Evolutionary conservation across 2,888 invertebrate genomes (phyloP).

Genomic region (Macrosoma leucophasiata): DNA sequence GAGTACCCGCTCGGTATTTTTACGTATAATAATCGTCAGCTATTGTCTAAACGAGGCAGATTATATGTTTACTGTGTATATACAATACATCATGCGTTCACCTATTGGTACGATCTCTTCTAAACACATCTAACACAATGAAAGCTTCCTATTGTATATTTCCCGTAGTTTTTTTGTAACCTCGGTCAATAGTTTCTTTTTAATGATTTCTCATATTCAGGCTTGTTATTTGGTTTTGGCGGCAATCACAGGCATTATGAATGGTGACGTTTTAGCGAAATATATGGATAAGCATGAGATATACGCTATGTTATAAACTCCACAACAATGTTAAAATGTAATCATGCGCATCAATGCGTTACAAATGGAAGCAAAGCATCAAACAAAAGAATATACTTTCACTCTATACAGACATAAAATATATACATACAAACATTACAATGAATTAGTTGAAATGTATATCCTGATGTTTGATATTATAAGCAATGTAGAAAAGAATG

Average conservation of each 20-base stretch:
- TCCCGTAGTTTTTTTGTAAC: constrained; percentile 11
- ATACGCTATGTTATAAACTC: constrained; percentile 9
- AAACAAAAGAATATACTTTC: constrained; percentile 19
- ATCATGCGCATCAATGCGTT: constrained; percentile 26
- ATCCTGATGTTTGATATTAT: constrained; percentile 17
- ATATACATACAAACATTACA: no score
- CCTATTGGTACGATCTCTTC: constrained; percentile 40
- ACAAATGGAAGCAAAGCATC: constrained; percentile 26
- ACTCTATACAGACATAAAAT: not conserved
- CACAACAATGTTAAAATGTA: constrained; percentile 14
- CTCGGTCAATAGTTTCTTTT: constrained; percentile 6
- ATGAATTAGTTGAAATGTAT: no score
- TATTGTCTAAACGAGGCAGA: constrained; percentile 50
- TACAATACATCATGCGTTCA: constrained; percentile 55
- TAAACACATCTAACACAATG: constrained; percentile 43
- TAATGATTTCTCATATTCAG: constrained; percentile 4
- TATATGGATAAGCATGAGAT: constrained; percentile 16
- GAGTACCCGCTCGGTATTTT: constrained; percentile 23
- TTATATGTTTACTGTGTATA: constrained; percentile 42
- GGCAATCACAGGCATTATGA: constrained; percentile 7
- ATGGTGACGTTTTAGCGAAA: constrained; percentile 13
- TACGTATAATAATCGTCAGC: constrained; percentile 34
- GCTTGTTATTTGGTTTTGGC: constrained; percentile 6
- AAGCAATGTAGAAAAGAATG: constrained; percentile 20
- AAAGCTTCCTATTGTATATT: constrained; percentile 37